Conservation (phyloP, 2,797 vertebrate genomes). For the Gymnoscopelus braueri region DNA sequence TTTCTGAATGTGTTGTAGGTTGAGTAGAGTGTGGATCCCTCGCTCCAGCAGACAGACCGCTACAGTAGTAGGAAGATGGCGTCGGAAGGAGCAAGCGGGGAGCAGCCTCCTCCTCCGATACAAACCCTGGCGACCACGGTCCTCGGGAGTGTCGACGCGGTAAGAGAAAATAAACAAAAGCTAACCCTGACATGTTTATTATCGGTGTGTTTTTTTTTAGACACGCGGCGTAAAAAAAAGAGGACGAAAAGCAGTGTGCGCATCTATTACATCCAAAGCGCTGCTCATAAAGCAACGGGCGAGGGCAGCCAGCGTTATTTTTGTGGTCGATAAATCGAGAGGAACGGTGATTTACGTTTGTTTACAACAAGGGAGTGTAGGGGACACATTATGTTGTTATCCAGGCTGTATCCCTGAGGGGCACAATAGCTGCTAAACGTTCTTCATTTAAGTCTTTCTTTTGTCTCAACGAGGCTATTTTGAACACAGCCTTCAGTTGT, state of each 20-base stretch:
- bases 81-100: constrained; percentile 92
- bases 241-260: constrained; percentile 34
- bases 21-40: no score
- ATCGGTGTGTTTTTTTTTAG: not conserved
- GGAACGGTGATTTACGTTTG: no score
- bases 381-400: no score
- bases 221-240: not conserved
- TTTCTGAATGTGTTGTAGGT: no score
- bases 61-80: constrained; percentile 92
- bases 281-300: constrained; percentile 48
- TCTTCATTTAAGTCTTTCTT: no score
- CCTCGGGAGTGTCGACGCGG: constrained; percentile 80
- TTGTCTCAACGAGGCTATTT: not conserved
- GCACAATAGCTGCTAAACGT: no score
- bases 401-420: no score
- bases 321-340: no score
- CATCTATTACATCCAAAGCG: constrained; percentile 45
- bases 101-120: constrained; percentile 83
- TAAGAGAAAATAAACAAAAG: constrained; percentile 54
- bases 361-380: no score
- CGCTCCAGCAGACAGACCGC: constrained; percentile 28
- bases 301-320: constrained; percentile 5
- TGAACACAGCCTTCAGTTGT: not conserved
- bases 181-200: not conserved
- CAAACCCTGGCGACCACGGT: constrained; percentile 80